Conservation (phyloP, 2,888 invertebrate genomes). For the Leucophenga maculata region DNA sequence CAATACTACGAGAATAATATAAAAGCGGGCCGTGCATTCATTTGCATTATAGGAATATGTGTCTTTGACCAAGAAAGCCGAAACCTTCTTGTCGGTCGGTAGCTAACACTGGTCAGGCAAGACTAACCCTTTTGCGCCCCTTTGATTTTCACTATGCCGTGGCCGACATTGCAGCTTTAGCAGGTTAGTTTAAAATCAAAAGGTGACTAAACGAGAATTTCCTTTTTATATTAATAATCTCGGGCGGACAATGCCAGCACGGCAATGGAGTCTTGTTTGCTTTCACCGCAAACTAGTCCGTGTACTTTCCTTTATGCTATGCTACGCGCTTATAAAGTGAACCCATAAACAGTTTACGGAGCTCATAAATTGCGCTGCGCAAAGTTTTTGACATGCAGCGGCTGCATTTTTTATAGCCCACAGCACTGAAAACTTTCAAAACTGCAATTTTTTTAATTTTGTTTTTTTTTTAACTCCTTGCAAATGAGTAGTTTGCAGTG, state of each 20-base stretch:
- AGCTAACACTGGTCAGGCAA: not conserved
- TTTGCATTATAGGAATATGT: not conserved
- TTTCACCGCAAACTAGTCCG: not conserved
- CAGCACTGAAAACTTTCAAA: constrained; percentile 4
- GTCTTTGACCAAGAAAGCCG: not conserved
- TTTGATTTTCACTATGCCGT: not conserved
- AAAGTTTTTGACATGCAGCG: constrained; percentile 56
- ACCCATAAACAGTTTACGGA: constrained; percentile 50
- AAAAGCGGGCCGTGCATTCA: no score
- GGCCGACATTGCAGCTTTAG: constrained; percentile 1
- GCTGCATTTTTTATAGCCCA: constrained; percentile 49
- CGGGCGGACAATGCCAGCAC: constrained; percentile 22
- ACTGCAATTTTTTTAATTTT: constrained; percentile 13
- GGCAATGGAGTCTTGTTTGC: not conserved
- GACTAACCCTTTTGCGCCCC: not conserved
- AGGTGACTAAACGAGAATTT: constrained; percentile 71
- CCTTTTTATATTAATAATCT: constrained; percentile 71
- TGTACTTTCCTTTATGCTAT: not conserved
- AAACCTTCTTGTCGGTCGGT: no score
- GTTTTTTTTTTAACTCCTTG: no score
- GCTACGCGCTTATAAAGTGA: constrained; percentile 49
- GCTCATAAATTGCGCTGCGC: constrained; percentile 57
- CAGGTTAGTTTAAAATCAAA: constrained; percentile 59
- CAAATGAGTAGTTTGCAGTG: not conserved
- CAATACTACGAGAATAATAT: no score